Evolutionary conservation across 2,888 invertebrate species (phyloP).

Genomic region (Acleris cristana): DNA sequence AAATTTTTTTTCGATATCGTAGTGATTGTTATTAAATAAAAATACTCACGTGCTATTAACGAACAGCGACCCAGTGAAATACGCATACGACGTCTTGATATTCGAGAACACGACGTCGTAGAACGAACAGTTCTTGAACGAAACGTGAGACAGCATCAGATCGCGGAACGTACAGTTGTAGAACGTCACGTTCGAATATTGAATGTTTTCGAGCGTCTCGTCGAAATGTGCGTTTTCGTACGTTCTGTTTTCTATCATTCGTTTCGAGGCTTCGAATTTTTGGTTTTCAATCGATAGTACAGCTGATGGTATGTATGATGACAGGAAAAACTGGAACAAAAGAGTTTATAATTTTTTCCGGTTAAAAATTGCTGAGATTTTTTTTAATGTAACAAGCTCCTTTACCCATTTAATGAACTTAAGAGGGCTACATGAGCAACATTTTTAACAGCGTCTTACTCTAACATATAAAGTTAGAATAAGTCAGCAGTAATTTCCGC

Average conservation of each 20-base stretch:
- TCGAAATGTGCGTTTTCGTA: constrained; percentile 80
- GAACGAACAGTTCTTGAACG: constrained; percentile 88
- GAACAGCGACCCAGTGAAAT: constrained; percentile 85
- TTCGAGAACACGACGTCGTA: constrained; percentile 87
- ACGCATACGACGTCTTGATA: constrained; percentile 88
- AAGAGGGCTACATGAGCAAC: no score
- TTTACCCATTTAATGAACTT: no score
- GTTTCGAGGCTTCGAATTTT: constrained; percentile 59
- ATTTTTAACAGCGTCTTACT: no score
- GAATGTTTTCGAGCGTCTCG: constrained; percentile 84
- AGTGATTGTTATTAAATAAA: no score
- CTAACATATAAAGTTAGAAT: no score
- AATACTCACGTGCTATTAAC: constrained; percentile 85
- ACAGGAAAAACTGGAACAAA: constrained; percentile 76
- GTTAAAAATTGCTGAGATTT: neutral
- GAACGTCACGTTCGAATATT: constrained; percentile 85
- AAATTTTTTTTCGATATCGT: no score
- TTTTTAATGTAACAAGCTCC: no score
- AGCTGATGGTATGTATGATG: constrained; percentile 80
- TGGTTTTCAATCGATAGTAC: constrained; percentile 71
- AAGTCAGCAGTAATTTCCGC: no score
- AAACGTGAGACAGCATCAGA: constrained; percentile 88
- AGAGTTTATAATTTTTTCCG: neutral
- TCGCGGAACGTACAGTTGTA: constrained; percentile 86
- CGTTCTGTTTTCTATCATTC: constrained; percentile 58